Conservation (phyloP, 1,140 invertebrate genomes). For the Leptinotarsa defecta region DNA sequence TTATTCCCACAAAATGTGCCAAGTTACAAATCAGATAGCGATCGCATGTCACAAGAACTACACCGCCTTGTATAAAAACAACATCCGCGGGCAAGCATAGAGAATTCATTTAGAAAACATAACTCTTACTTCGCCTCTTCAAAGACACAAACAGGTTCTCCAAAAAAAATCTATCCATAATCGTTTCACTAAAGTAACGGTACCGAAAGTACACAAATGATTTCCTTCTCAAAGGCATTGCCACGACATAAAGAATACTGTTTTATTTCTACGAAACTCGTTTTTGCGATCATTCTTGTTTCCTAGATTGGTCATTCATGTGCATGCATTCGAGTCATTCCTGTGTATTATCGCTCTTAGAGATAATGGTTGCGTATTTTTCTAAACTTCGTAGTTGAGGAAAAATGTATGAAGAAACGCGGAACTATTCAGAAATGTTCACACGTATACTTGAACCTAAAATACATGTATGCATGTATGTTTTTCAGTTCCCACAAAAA, state of each 20-base stretch:
- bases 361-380: too few relatives aligned
- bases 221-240: constrained; percentile 6
- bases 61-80: background rate
- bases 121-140: background rate
- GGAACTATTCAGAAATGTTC: too few relatives aligned
- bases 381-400: too few relatives aligned
- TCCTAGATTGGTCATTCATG: constrained; percentile 6
- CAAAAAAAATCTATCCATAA: constrained; percentile 12
- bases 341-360: too few relatives aligned
- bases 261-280: constrained; percentile 3
- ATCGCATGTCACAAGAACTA: background rate
- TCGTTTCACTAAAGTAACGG: constrained; percentile 22
- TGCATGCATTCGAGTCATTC: background rate
- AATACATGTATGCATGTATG: too few relatives aligned
- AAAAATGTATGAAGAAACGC: too few relatives aligned
- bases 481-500: too few relatives aligned
- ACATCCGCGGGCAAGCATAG: background rate
- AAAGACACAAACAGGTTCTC: background rate
- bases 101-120: background rate
- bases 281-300: constrained; percentile 13
- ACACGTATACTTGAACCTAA: too few relatives aligned
- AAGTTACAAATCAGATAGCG: too few relatives aligned
- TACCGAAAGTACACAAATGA: constrained; percentile 5
- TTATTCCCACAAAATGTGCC: too few relatives aligned
- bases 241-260: background rate